These are phyloP conservation scores for Venustaconcha ellipsiformis DNA, from an alignment of 1,140 invertebrate genomes.

Conservation along the genomic window DNA sequence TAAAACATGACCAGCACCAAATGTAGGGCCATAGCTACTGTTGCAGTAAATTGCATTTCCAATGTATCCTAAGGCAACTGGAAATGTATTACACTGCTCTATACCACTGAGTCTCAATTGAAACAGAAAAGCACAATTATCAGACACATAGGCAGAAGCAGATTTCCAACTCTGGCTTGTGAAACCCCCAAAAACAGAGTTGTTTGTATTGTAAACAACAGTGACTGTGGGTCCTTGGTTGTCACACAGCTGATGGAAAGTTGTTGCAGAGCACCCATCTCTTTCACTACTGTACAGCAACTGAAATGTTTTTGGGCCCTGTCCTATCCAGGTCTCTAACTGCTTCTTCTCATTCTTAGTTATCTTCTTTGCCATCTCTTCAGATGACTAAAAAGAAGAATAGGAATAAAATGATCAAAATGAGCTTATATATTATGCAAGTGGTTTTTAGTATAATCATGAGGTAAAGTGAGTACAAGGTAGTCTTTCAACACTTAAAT, in stretches of 20 bases:
- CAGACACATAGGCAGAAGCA: not conserved
- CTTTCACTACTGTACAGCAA: conserved; percentile 27
- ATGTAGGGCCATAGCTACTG: conserved; percentile 9
- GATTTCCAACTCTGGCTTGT: conserved; percentile 9
- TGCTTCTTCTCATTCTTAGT: not conserved
- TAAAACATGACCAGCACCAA: conserved; percentile 19
- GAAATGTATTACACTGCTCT: not conserved
- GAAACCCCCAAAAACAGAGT: conserved; percentile 34
- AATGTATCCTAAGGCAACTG: not conserved
- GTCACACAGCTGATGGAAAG: conserved; percentile 32
- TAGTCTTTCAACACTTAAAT: too few relatives aligned
- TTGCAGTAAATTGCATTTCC: not conserved
- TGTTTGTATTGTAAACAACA: conserved; percentile 22
- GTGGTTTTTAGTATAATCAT: too few relatives aligned
- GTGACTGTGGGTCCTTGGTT: conserved; percentile 31
- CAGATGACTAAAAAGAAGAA: too few relatives aligned
- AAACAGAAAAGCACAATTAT: conserved; percentile 33
- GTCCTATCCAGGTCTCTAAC: conserved; percentile 10
- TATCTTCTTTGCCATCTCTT: too few relatives aligned
- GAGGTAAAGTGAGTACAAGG: too few relatives aligned
- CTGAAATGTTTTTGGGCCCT: conserved; percentile 7
- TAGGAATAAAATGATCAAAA: too few relatives aligned
- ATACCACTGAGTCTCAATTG: not conserved
- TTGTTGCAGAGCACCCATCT: conserved; percentile 15
- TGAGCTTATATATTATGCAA: too few relatives aligned